A percentile compares a stretch with the other conserved stretches of the same genome.
Conservation (phyloP, 2,113 vertebrate genomes). For the Rhizomys pruinosus region DNA sequence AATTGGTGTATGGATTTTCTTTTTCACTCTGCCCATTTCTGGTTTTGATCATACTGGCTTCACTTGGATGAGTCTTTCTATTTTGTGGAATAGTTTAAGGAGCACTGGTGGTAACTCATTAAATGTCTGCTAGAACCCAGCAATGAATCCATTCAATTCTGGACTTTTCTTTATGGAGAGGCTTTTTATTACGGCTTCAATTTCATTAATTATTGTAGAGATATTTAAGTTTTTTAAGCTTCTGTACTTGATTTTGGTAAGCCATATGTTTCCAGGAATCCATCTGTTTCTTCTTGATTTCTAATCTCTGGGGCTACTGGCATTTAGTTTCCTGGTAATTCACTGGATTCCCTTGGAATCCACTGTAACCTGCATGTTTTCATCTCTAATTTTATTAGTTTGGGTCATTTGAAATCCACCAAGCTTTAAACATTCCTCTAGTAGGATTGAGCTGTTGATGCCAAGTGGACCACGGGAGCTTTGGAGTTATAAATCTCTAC, state of each 20-base stretch:
- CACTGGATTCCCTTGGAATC: neutral
- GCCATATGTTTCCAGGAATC: no score
- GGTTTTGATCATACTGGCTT: neutral
- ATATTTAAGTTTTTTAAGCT: neutral
- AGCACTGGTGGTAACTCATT: neutral
- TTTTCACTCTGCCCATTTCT: neutral
- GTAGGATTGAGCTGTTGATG: no score
- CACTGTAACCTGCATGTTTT: neutral
- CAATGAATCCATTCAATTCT: neutral
- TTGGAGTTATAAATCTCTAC: no score
- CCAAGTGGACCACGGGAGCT: no score
- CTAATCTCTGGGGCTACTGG: neutral
- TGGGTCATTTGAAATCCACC: neutral
- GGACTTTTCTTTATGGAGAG: neutral
- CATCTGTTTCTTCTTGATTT: neutral
- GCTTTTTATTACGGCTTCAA: neutral
- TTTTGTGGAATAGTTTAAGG: neutral
- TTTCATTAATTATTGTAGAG: neutral
- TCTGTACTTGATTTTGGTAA: neutral
- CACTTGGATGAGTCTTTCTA: neutral
- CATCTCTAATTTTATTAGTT: neutral
- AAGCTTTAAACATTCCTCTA: no score
- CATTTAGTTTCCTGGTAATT: neutral
- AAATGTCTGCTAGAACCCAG: neutral
- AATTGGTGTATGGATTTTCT: neutral